Evolutionary conservation across 2,113 vertebrate genomes (phyloP), one percentile per base, ranked within the genome.

Genomic region (Euleptes europaea): DNA sequence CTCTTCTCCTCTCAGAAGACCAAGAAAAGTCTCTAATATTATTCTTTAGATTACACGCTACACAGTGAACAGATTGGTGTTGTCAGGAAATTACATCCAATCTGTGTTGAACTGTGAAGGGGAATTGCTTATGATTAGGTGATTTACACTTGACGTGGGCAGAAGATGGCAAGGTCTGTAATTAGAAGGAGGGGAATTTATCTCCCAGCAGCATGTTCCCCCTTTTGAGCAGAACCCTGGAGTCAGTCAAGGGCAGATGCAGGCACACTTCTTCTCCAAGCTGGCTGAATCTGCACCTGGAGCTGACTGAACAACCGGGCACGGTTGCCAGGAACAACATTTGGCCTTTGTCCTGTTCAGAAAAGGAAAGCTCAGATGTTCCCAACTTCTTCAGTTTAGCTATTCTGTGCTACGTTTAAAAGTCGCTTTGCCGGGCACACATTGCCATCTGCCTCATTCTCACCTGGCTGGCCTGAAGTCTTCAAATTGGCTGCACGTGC

Each of bases 181-280:
- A 95, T 95, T 95, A 96, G 95, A 88, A 93, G 90, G 92, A 94
- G 94, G 90, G 87, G 92, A 92, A 95, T 95, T 94, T 96, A 95
- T 96, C 91, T 96, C 92, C 82, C 91, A 93, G 85, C 83, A 94
- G 84, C 89, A 92, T 88, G 90, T 92, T 94, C 71, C 84, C 94
- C 83, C 88, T 92, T 87, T 73, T 78, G 89, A 93, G 88, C 85
- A 93, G 86, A 91, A 83, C 88, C 84, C 79, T 83, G 84, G 88
- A 94, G 86, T 89, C 80, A 92, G 85, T 87, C 86, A 94, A 92
- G 76, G 93, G 83, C 87, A 92, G 90, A 92, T 92, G 87, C 92
- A 94, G 93, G 89, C 81, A 91, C 57, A 91, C 85, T 91, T 92
- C 67, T 88, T 51, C 79, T 88, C 88, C 88, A 95, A 91, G 78